phyloP scores from a whole-genome alignment of 2,113 vertebrate species.

The Rafetus swinhoei region DNA sequence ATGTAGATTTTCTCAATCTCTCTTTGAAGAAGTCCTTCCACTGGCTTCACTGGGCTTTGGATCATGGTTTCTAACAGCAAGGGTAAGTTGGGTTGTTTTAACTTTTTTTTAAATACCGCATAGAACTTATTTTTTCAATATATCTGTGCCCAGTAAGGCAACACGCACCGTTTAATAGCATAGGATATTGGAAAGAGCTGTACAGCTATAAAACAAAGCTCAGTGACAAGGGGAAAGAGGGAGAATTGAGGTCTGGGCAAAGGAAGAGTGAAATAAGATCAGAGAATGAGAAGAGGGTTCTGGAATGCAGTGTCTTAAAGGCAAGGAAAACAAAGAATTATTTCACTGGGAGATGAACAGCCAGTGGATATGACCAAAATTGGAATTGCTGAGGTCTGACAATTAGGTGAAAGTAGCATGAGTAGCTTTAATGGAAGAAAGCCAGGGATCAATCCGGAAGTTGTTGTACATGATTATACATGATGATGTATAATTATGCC shows the following conservation, averaged over 20 bases:
- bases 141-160: neutral
- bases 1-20: neutral
- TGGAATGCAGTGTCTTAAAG: neutral
- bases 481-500: constrained; percentile 24
- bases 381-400: neutral
- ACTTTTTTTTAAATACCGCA: neutral
- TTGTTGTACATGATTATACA: neutral
- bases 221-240: neutral
- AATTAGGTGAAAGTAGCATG: neutral
- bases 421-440: neutral
- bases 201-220: neutral
- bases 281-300: neutral
- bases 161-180: neutral
- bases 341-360: neutral
- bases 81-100: neutral
- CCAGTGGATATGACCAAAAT: neutral
- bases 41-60: neutral
- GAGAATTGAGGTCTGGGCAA: neutral
- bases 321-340: neutral
- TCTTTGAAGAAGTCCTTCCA: neutral
- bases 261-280: neutral
- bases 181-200: neutral
- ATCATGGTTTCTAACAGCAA: neutral
- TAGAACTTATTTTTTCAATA: neutral
- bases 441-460: neutral